These are phyloP conservation scores for Caranx melampygus DNA, from an alignment of 2,113 vertebrate species.

Conservation along the genomic window DNA sequence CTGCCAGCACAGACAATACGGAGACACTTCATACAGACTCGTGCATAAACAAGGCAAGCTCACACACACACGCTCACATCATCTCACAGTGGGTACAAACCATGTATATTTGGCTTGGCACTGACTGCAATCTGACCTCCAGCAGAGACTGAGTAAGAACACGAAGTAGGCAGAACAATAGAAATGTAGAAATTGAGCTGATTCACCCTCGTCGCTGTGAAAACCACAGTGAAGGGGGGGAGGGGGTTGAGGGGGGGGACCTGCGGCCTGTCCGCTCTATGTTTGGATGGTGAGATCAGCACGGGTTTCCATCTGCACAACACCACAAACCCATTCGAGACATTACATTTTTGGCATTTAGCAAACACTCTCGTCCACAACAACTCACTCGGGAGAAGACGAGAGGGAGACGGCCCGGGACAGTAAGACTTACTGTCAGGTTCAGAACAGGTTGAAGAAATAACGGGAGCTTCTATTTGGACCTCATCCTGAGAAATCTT, in stretches of 20 bases:
- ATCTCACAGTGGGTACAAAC: slow-evolving; percentile 14
- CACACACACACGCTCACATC: slow-evolving; percentile 30
- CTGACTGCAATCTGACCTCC: slow-evolving; percentile 46
- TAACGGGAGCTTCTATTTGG: not conserved
- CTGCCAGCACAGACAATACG: slow-evolving; percentile 40
- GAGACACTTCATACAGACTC: slow-evolving; percentile 34
- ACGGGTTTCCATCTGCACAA: slow-evolving; percentile 38
- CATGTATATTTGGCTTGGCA: slow-evolving; percentile 55
- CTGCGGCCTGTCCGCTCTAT: slow-evolving; percentile 30
- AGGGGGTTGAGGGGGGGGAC: slow-evolving; percentile 8
- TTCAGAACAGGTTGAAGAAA: slow-evolving; percentile 10
- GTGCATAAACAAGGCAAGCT: slow-evolving; percentile 48
- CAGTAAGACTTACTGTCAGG: no score
- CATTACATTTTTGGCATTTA: slow-evolving; percentile 27
- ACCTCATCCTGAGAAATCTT: not conserved
- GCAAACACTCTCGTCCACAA: slow-evolving; percentile 3
- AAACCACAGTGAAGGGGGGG: slow-evolving; percentile 37
- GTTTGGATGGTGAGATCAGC: slow-evolving; percentile 45
- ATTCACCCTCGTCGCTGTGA: slow-evolving; percentile 43
- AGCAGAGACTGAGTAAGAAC: slow-evolving; percentile 31
- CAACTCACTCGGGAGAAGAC: not conserved
- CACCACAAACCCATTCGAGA: slow-evolving; percentile 46
- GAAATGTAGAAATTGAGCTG: slow-evolving; percentile 41
- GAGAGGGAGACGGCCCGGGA: not conserved
- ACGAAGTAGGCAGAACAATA: slow-evolving; percentile 50